A percentile compares a stretch with the other conserved stretches of the same genome.
These are phyloP conservation scores for Silurus asotus DNA, from an alignment of 2,113 vertebrate species.

Conservation along the genomic window DNA sequence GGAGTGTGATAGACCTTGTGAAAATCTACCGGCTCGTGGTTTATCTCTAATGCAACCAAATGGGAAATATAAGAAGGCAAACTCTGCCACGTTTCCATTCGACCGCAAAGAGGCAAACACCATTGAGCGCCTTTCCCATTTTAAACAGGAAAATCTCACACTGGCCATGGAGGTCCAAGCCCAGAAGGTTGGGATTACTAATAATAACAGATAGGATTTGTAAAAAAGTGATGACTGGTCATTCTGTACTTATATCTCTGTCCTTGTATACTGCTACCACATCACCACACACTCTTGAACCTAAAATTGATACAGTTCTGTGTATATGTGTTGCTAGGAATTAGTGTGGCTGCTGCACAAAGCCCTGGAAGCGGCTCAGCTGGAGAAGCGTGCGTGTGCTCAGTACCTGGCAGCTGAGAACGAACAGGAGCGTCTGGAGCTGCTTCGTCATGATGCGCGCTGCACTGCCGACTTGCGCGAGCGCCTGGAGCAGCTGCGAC, in stretches of 20 bases:
- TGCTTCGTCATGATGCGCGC: conserved; percentile 85
- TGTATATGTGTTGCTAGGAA: conserved; percentile 72
- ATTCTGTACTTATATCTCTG: not conserved
- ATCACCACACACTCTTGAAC: not conserved
- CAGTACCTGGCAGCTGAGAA: conserved; percentile 75
- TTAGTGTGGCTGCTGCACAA: conserved; percentile 90
- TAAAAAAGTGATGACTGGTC: not conserved
- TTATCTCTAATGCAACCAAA: conserved; percentile 17
- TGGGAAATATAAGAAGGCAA: conserved; percentile 65
- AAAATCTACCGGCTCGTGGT: conserved; percentile 9
- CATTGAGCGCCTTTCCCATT: conserved; percentile 65
- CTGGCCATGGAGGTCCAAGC: conserved; percentile 83
- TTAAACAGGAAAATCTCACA: conserved; percentile 79
- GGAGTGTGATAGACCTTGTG: not conserved
- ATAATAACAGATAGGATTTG: not conserved
- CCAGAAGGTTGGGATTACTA: conserved; percentile 81
- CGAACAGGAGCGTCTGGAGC: conserved; percentile 84
- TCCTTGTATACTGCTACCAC: not conserved
- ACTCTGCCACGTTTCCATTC: conserved; percentile 63
- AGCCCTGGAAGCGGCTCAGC: conserved; percentile 86
- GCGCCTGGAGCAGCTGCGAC: conserved; percentile 70
- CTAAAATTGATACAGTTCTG: not conserved
- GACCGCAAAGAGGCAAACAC: conserved; percentile 64
- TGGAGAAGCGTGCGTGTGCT: conserved; percentile 83
- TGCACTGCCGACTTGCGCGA: conserved; percentile 74